These are phyloP conservation scores for Boulengeromyrus knoepffleri DNA, from an alignment of 2,113 vertebrate genomes.

Conservation along the genomic window DNA sequence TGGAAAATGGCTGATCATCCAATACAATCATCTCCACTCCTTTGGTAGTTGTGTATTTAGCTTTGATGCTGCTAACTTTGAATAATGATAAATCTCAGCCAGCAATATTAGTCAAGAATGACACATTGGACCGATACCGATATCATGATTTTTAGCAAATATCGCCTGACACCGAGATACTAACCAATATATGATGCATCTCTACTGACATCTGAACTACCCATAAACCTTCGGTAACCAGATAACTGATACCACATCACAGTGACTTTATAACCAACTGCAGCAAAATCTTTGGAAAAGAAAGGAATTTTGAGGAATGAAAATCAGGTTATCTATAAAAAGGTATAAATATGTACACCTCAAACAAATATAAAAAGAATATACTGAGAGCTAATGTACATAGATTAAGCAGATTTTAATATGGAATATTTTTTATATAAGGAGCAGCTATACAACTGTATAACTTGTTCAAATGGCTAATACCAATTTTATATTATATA, in stretches of 20 bases:
- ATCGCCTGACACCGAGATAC: not conserved
- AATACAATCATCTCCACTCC: not conserved
- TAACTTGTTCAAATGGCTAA: not conserved
- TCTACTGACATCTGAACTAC: not conserved
- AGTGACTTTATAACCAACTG: not conserved
- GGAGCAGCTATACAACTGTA: not conserved
- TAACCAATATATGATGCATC: not conserved
- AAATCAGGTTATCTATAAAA: not conserved
- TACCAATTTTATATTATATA: not conserved
- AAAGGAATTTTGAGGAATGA: not conserved
- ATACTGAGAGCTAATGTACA: not conserved
- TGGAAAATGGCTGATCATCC: not conserved
- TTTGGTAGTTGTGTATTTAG: not conserved
- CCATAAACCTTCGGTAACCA: not conserved
- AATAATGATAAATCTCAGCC: not conserved
- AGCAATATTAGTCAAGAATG: not conserved
- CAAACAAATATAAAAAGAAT: not conserved
- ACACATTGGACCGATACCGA: not conserved
- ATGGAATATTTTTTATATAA: not conserved
- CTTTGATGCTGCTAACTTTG: not conserved
- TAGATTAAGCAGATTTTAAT: not conserved
- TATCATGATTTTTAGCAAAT: not conserved
- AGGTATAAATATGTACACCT: not conserved
- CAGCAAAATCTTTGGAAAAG: not conserved
- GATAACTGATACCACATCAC: not conserved